Evolutionary conservation across 1,140 invertebrate species (phyloP).

Genomic region (Neotoxoptera formosana): DNA sequence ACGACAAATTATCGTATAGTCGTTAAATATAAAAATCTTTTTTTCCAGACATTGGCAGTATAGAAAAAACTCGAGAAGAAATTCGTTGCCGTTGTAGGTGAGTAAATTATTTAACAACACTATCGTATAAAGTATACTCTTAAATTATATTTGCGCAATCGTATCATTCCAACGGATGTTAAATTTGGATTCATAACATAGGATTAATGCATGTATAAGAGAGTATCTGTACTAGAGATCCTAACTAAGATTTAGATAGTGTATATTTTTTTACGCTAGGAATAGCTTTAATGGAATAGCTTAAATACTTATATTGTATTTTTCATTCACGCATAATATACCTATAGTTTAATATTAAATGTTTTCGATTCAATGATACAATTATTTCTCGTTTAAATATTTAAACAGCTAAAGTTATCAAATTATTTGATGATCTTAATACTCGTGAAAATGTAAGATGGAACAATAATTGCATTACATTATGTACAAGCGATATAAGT

Average conservation of each 20-base stretch:
- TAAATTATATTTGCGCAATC: background rate
- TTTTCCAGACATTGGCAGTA: background rate
- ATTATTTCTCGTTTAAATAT: slow-evolving; percentile 9
- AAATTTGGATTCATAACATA: background rate
- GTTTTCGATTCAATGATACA: background rate
- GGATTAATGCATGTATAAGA: background rate
- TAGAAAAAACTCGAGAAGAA: background rate
- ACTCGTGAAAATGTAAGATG: background rate
- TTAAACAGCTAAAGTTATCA: background rate
- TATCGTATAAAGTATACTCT: background rate
- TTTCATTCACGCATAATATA: background rate
- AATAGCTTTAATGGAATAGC: background rate
- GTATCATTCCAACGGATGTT: background rate
- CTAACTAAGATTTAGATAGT: background rate
- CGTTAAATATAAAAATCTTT: background rate
- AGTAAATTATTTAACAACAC: background rate
- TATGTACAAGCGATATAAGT: background rate
- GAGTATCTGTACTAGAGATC: background rate
- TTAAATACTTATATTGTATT: background rate
- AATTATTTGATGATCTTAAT: background rate
- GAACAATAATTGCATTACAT: background rate
- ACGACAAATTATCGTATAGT: background rate
- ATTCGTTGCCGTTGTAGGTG: background rate
- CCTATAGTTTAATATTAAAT: background rate
- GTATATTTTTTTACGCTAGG: background rate